phyloP scores from a whole-genome alignment of 2,888 invertebrate genomes.

The Catocala nupta region DNA sequence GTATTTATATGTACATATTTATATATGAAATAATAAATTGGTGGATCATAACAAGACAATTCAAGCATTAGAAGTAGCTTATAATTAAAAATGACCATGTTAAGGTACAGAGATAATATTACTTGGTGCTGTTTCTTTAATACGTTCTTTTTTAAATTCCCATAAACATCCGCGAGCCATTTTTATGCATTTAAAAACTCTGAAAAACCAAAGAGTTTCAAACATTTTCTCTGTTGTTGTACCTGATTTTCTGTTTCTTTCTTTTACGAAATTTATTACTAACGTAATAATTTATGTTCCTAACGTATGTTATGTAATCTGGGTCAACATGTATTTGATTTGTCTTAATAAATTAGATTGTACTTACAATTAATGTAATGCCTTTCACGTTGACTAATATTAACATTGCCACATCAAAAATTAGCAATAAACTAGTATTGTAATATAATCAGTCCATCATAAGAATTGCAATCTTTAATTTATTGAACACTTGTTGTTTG shows the following conservation, averaged over 20 bases:
- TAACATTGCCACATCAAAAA: constrained; percentile 39
- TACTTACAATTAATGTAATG: constrained; percentile 41
- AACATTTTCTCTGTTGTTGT: constrained; percentile 38
- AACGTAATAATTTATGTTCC: constrained; percentile 29
- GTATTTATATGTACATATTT: constrained; percentile 6
- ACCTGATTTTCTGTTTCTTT: constrained; percentile 43
- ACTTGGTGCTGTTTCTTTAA: constrained; percentile 17
- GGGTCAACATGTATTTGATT: constrained; percentile 12
- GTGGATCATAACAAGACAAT: constrained; percentile 1
- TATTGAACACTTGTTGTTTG: constrained; percentile 67
- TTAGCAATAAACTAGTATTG: constrained; percentile 41
- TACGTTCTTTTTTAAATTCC: constrained; percentile 10
- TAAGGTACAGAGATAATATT: neutral
- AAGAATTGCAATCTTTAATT: constrained; percentile 66
- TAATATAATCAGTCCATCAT: constrained; percentile 51
- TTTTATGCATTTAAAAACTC: constrained; percentile 37
- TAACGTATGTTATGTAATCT: constrained; percentile 10
- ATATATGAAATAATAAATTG: neutral
- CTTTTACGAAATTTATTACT: constrained; percentile 15
- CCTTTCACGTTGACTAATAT: constrained; percentile 31
- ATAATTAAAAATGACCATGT: neutral
- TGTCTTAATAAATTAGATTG: constrained; percentile 25
- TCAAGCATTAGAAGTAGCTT: no score
- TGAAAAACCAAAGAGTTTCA: constrained; percentile 30
- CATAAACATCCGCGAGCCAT: constrained; percentile 11